Base-by-base conservation (phyloP, 2,888 invertebrate species). In the Acrobasis consociella region DNA sequence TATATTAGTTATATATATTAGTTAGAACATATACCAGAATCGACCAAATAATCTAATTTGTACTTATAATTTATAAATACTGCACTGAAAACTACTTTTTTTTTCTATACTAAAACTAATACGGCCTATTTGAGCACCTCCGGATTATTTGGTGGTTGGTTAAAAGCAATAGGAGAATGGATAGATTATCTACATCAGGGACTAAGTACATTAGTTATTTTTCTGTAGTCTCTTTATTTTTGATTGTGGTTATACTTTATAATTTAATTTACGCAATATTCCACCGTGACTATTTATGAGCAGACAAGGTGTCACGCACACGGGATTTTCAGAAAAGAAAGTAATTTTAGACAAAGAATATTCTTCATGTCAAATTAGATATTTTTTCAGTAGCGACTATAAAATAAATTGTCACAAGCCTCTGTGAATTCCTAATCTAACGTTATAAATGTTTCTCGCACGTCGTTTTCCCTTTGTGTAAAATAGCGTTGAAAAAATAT, bases 261-360 rank as follows among this genome's bases (percentile, higher is more conserved):
- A 69, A 70, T 67, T 69, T 66, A 65, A 65, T 68, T 67, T 64
- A 67, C 53, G 38, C 42, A 49, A 17, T 55, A 49, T 53, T 39
- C 9, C 38, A 16, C 16, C 46, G 46, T 22, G n/a, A 22, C 31
- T 52, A 52, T n/a, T 17, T 52, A 52, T 52, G 17, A 11, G 46
- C 46, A 13, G 46, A 10, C 42, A 42, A 42, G 42, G 11, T 42
- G 10, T 13, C 13, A 42, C 42, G 42, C 42, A 46, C 46, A 46
- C 11, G n/a, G 46, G n/a, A 46, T 46, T 46, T 46, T 13, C 2
- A 46, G 46, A 46, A 46, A 46, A 46, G 46, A 46, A 46, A 46
- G 46, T 46, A 46, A 13, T 46, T 46, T 46, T 46, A 46, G n/a
- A 46, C 46, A 46, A 13, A 46, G 13, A 13, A 46, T 13, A n/a